Base-by-base conservation (phyloP, 2,888 invertebrate genomes). In the Acrobasis consociella region DNA sequence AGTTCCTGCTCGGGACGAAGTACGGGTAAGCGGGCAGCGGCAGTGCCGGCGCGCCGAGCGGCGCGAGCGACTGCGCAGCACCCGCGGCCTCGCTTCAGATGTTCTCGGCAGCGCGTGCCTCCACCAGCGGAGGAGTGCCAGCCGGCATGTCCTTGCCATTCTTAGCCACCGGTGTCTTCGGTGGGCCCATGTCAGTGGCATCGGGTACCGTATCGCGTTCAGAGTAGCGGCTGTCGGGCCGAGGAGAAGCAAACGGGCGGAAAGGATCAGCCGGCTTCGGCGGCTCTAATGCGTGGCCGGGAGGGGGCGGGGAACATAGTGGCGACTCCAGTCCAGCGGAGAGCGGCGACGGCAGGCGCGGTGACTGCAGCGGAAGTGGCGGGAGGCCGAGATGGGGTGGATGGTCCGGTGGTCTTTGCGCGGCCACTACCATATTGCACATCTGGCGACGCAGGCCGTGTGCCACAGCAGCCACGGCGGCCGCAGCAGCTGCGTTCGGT, bases 391-490 rank as follows among this genome's bases (percentile, higher is more conserved):
- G 93, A 88, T 93, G 93, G 81, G 93, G 89, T 71, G 86, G 83
- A 68, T 89, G 90, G 65, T 90, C 90, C 50, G 82, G 78, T 15
- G 89, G 88, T 17, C 89, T 82, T 75, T 90, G 91, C 49, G 90
- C 88, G 9, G 89, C 87, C 16, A 96, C 96, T 64, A 95, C 95
- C 95, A 96, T 95, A 85, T 94, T 95, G 93, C 96, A 96, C 96
- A 97, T 97, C 87, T 97, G 97, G 72, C 97, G 97, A 60, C 97
- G 94, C 64, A 97, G 92, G 52, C 96, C 96, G 89, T 97, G 97
- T 15, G 97, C 97, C 62, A 97, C 97, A 16, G 96, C 96, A 11
- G 97, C 97, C 50, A 97, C 97, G 49, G 97, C 97, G 46, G 97
- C 97, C 60, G 97, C 96, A 53, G 96, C 95, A 16, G 97, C 96